A percentile compares a stretch with the other conserved stretches of the same genome.
Evolutionary conservation across 2,888 invertebrate genomes (phyloP).

Genomic region (Thymelicus acteon): DNA sequence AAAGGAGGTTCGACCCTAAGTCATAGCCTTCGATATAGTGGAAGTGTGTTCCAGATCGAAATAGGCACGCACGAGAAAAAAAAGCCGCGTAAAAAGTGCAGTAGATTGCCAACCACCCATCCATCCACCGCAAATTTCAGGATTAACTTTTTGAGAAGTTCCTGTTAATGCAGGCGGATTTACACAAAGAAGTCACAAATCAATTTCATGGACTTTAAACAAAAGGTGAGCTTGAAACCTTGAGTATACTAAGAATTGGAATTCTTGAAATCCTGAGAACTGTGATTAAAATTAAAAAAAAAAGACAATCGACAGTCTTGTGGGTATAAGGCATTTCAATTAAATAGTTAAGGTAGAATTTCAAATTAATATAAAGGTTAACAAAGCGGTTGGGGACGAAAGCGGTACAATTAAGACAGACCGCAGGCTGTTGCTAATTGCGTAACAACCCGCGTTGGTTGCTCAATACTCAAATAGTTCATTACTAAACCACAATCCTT

Average conservation of each 20-base stretch:
- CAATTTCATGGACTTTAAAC: no score
- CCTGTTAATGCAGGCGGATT: no score
- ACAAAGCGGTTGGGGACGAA: conserved; percentile 12
- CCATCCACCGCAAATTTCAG: no score
- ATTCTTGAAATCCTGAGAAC: not conserved
- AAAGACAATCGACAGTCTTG: not conserved
- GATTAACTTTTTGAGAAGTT: no score
- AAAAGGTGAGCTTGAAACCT: no score
- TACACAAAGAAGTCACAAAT: no score
- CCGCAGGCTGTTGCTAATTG: conserved; percentile 18
- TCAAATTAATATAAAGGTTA: conserved; percentile 11
- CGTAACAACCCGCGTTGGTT: conserved; percentile 3
- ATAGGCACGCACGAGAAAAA: no score
- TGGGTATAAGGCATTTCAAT: not conserved
- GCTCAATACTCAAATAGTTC: conserved; percentile 13
- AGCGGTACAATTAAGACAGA: conserved; percentile 11
- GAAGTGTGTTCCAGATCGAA: no score
- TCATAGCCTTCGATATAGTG: no score
- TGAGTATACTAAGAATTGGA: not conserved
- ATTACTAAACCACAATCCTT: conserved; percentile 16
- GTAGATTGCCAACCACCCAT: no score
- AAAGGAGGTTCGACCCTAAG: no score
- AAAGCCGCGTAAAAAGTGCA: no score
- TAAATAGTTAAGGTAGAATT: conserved; percentile 1
- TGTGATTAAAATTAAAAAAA: not conserved